Conservation (phyloP, 2,113 vertebrate species). For the Ariopsis seemanni region DNA sequence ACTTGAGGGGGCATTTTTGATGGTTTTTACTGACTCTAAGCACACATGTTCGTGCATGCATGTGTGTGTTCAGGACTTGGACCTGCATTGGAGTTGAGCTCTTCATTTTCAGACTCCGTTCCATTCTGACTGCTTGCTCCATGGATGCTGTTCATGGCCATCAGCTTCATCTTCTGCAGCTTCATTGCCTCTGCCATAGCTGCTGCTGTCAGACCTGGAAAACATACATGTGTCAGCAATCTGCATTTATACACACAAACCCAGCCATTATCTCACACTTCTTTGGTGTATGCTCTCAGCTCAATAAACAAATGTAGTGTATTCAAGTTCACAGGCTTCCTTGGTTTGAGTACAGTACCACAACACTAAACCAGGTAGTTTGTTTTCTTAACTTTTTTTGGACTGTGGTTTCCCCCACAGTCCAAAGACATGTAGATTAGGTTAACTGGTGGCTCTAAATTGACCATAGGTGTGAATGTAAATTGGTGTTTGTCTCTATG, state of each 20-base stretch:
- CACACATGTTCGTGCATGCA: background rate
- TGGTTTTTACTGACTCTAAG: background rate
- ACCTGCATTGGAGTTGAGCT: slow-evolving; percentile 85
- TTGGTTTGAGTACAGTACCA: background rate
- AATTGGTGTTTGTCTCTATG: no score
- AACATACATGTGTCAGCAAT: slow-evolving; percentile 34
- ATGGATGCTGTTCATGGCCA: slow-evolving; percentile 85
- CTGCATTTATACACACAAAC: slow-evolving; percentile 5
- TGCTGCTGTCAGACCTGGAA: slow-evolving; percentile 83
- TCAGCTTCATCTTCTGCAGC: slow-evolving; percentile 88
- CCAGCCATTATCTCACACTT: background rate
- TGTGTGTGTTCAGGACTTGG: slow-evolving; percentile 7
- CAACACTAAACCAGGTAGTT: background rate
- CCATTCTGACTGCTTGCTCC: slow-evolving; percentile 80
- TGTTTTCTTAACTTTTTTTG: background rate
- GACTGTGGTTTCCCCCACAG: no score
- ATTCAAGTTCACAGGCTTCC: background rate
- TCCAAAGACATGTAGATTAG: no score
- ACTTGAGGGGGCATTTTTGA: background rate
- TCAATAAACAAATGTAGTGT: background rate
- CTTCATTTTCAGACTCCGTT: slow-evolving; percentile 82
- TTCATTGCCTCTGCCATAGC: slow-evolving; percentile 91
- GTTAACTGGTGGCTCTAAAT: no score
- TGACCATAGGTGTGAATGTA: no score
- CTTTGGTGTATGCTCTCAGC: no score